These are phyloP conservation scores for Gymnocheta viridis DNA, from an alignment of 2,888 invertebrate genomes.

Conservation along the genomic window DNA sequence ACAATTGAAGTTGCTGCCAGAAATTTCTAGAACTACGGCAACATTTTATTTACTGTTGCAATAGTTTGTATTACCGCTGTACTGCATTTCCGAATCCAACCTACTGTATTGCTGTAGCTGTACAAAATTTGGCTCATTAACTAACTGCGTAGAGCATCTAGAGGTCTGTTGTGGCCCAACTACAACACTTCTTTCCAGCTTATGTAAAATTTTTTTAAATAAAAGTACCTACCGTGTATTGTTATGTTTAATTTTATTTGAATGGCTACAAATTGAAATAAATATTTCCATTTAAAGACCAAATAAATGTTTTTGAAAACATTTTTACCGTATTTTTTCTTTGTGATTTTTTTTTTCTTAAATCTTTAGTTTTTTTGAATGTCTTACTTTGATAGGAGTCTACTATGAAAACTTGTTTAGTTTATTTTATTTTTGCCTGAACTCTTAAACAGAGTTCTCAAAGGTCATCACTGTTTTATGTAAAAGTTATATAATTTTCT, in stretches of 20 bases:
- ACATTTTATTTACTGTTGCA: too few species aligned
- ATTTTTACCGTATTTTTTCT: neutral
- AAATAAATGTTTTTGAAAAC: neutral
- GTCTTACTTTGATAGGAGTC: neutral
- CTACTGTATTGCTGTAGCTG: too few species aligned
- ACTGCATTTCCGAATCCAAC: too few species aligned
- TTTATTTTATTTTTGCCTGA: neutral
- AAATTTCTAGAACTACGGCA: too few species aligned
- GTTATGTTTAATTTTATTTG: too few species aligned
- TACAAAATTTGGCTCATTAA: too few species aligned
- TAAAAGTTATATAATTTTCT: neutral
- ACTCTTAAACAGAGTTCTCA: neutral
- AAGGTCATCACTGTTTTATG: neutral
- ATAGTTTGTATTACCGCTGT: too few species aligned
- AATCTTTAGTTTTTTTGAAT: neutral
- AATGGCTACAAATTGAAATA: neutral
- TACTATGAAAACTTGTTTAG: neutral
- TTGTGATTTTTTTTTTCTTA: neutral
- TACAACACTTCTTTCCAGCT: neutral
- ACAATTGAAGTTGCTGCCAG: too few species aligned
- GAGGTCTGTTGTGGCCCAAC: neutral
- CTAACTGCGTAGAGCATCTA: neutral
- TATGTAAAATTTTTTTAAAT: neutral
- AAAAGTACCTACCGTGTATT: too few species aligned
- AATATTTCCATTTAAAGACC: neutral